Evolutionary conservation across 2,888 invertebrate genomes (phyloP), one percentile per base, ranked within the genome.

Genomic region (Pollenia labialis): DNA sequence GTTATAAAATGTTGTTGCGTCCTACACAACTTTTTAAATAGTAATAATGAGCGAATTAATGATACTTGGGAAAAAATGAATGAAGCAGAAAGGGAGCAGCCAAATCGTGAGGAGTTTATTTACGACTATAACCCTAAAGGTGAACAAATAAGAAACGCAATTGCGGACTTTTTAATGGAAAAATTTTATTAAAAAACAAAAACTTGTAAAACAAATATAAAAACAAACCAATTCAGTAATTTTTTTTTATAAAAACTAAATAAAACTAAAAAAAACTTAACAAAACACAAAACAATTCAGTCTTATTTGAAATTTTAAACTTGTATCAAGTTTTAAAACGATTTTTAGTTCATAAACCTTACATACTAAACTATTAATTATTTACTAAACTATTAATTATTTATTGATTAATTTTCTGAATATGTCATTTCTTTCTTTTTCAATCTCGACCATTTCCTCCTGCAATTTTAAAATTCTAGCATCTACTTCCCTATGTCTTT

Each of bases 1-100:
- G 42, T 80, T 12, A 68, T 77, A 2, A 77, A 77, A 58, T 68
- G 56, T 58, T 77, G 54, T 9, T 76, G 64, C 23, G 44, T 66
- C 9, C 8, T 42, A 32, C 32, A 32, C 32, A 32, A 32, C 32
- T 32, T 32, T 32, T 32, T 32, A 32, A 32, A 32, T 32, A 42
- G 44, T 3, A 14, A 62, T 4, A 72, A 72, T 48, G 58, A 56
- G 11, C 18, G 42, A n/a, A 48, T 56, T 14, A 58, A 72, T 44
- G 23, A 46, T 6, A 44, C n/a, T 7, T 58, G 44, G 32, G 10
- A 72, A 46, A 72, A 58, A 6, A 48, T 12, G 2, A 6, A 23
- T 46, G 40, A 32, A 40, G 6, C 40, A 14, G 12, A 60, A 12
- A 66, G n/a, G 48, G 18, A 46, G 11, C 66, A 66, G 42, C 46